Percentiles rank a stretch among this genome's conserved stretches.
Evolutionary conservation across 2,888 invertebrate genomes (phyloP).

Genomic region (Coronaproctus castanopsis): DNA sequence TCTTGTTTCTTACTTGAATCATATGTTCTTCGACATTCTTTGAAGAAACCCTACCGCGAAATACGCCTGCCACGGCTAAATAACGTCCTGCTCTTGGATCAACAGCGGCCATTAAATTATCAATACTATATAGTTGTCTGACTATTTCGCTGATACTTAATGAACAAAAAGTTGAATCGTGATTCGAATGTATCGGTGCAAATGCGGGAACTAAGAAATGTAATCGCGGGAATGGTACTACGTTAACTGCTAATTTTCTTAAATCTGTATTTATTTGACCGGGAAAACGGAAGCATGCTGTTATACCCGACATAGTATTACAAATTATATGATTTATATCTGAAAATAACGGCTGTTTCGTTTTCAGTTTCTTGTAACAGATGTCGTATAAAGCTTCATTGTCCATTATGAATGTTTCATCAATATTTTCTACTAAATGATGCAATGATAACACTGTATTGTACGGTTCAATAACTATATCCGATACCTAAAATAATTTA

Average conservation of each 20-base stretch:
- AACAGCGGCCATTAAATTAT: constrained; percentile 12
- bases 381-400: constrained; percentile 60
- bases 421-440: constrained; percentile 43
- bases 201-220: constrained; percentile 14
- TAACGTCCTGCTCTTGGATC: constrained; percentile 13
- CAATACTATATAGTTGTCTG: constrained; percentile 10
- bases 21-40: constrained; percentile 14
- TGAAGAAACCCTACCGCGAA: constrained; percentile 13
- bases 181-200: constrained; percentile 7
- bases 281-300: constrained; percentile 15
- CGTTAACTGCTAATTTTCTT: constrained; percentile 10
- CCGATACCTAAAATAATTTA: constrained; percentile 34
- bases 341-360: constrained; percentile 7
- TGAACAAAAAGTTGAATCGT: background rate
- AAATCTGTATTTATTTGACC: constrained; percentile 13
- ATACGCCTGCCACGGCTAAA: constrained; percentile 14
- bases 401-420: constrained; percentile 51
- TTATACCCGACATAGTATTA: constrained; percentile 14
- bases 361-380: constrained; percentile 28
- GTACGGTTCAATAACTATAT: constrained; percentile 56
- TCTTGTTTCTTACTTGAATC: constrained; percentile 9
- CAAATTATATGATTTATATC: constrained; percentile 13
- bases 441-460: constrained; percentile 50
- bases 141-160: constrained; percentile 6
- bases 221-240: constrained; percentile 14